Conservation (phyloP, 2,888 invertebrate species). For the Drosophila limbata region DNA sequence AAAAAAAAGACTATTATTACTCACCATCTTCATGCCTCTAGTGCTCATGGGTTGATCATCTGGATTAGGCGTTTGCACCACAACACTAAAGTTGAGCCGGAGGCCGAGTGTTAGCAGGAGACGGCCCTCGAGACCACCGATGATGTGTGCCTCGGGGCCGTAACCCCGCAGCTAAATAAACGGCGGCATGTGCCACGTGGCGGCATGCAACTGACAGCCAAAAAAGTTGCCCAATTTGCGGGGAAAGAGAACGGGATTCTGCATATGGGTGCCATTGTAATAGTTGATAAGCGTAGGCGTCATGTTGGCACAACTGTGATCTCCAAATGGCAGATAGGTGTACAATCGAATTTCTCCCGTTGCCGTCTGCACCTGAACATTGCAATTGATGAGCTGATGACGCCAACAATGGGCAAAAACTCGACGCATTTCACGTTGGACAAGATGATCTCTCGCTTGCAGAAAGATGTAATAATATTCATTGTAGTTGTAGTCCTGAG, state of each 20-base stretch:
- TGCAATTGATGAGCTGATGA: constrained; percentile 77
- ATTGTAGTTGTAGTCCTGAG: constrained; percentile 65
- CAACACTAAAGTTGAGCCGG: constrained; percentile 64
- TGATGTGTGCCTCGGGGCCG: constrained; percentile 11
- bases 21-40: constrained; percentile 63
- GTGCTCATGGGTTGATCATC: constrained; percentile 25
- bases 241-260: constrained; percentile 58
- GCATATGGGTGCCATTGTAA: constrained; percentile 55
- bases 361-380: constrained; percentile 72
- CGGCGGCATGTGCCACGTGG: constrained; percentile 59
- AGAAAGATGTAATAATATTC: constrained; percentile 81
- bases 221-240: constrained; percentile 70
- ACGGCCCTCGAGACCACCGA: constrained; percentile 67
- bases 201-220: constrained; percentile 65
- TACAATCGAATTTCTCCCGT: constrained; percentile 73
- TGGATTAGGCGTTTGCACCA: constrained; percentile 13
- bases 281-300: constrained; percentile 63
- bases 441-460: constrained; percentile 60
- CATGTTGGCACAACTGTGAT: constrained; percentile 48
- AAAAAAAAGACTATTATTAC: too few relatives aligned
- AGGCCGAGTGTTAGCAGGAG: constrained; percentile 57
- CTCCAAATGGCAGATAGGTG: constrained; percentile 74
- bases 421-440: constrained; percentile 63
- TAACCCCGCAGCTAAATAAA: constrained; percentile 37
- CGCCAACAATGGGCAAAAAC: constrained; percentile 79